These are phyloP conservation scores for Acanthoscelides obtectus DNA, from an alignment of 2,888 invertebrate genomes.

Conservation along the genomic window DNA sequence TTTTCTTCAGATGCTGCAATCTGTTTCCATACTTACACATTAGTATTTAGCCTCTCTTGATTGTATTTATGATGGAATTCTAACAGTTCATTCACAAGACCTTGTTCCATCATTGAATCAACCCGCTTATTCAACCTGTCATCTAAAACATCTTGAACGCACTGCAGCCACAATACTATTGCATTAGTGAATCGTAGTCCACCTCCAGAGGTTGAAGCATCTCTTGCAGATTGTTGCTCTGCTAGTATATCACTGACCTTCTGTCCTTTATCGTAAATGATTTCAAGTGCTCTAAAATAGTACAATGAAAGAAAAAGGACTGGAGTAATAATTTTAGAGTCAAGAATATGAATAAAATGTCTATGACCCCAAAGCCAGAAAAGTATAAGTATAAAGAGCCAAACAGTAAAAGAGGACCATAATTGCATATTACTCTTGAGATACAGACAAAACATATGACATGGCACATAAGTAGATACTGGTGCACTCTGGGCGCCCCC, in stretches of 20 bases:
- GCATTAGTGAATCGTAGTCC: conserved; percentile 71
- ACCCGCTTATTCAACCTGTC: conserved; percentile 70
- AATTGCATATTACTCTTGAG: no score
- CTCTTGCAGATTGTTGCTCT: conserved; percentile 59
- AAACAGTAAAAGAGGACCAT: no score
- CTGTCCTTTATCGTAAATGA: conserved; percentile 63
- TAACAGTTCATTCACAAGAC: conserved; percentile 71
- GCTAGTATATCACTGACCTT: conserved; percentile 66
- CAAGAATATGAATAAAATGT: no score
- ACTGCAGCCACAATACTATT: conserved; percentile 80
- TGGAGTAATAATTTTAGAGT: no score
- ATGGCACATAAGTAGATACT: no score
- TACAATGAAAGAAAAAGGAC: no score
- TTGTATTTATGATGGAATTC: conserved; percentile 62
- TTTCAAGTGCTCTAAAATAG: conserved; percentile 65
- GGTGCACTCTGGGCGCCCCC: no score
- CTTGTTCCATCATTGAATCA: conserved; percentile 74
- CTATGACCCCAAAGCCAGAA: no score
- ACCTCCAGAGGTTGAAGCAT: conserved; percentile 62
- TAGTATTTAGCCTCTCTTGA: conserved; percentile 19
- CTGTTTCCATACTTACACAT: conserved; percentile 18
- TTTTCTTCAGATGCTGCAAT: no score
- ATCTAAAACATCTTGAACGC: conserved; percentile 67
- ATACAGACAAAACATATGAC: no score
- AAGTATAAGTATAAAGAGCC: no score